A percentile compares a stretch with the other conserved stretches of the same genome.
These are phyloP conservation scores for Lycocerus yunnanus DNA, from an alignment of 2,888 invertebrate genomes.

Conservation along the genomic window DNA sequence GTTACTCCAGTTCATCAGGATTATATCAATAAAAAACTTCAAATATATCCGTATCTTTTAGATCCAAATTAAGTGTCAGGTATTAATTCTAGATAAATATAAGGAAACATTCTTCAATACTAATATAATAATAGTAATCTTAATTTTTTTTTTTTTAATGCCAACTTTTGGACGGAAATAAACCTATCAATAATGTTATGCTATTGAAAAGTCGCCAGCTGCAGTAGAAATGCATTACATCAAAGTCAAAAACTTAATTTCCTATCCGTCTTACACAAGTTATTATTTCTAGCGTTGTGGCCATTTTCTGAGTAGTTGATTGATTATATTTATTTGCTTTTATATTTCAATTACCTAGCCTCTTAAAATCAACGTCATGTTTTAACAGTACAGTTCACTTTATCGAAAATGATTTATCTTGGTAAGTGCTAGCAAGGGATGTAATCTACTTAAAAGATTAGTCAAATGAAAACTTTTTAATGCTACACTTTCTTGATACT, in stretches of 20 bases:
- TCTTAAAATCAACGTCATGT: not conserved
- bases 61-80: slow-evolving; percentile 22
- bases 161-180: slow-evolving; percentile 5
- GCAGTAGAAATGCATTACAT: slow-evolving; percentile 46
- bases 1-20: slow-evolving; percentile 53
- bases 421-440: not conserved
- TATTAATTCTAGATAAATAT: not conserved
- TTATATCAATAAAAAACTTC: slow-evolving; percentile 49
- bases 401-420: not conserved
- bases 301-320: slow-evolving; percentile 47
- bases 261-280: slow-evolving; percentile 51
- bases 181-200: slow-evolving; percentile 36
- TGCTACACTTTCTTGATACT: not conserved
- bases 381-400: not conserved
- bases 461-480: not conserved
- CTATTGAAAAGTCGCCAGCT: slow-evolving; percentile 31
- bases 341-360: slow-evolving; percentile 4
- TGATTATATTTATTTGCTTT: slow-evolving; percentile 40
- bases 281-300: slow-evolving; percentile 50
- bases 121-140: not conserved
- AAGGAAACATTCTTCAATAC: not conserved
- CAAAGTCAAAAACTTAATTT: slow-evolving; percentile 55
- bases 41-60: slow-evolving; percentile 40
- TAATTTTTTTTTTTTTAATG: not conserved
- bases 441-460: not conserved